Percentiles rank a stretch among this genome's conserved stretches.
Evolutionary conservation across 92 coral and sea anemone species (phyloP).

Genomic region (Parazoanthus atlanticus): DNA sequence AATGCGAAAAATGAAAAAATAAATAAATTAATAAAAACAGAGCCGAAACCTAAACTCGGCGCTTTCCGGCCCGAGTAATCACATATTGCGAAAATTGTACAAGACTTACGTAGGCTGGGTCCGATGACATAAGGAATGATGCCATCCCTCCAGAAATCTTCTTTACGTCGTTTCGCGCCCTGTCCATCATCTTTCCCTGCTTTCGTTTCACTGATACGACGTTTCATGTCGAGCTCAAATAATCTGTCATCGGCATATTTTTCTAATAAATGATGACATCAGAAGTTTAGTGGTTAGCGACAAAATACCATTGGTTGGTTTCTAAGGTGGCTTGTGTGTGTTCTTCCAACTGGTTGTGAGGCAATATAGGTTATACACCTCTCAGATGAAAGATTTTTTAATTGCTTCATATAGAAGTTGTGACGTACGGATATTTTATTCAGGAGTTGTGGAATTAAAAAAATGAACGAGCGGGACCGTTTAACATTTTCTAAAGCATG

Average conservation of each 20-base stretch:
- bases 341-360: background rate
- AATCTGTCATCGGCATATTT: constrained; percentile 10
- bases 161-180: constrained; percentile 14
- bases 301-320: background rate
- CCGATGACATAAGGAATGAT: constrained; percentile 5
- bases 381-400: no score
- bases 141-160: constrained; percentile 8
- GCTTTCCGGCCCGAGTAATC: no score
- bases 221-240: constrained; percentile 6
- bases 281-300: background rate
- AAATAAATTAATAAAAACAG: no score
- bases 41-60: no score
- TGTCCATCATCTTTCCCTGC: constrained; percentile 8
- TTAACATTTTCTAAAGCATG: no score
- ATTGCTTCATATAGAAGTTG: no score
- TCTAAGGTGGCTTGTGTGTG: background rate
- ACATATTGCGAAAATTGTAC: background rate
- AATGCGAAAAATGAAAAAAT: no score
- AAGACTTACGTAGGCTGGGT: background rate
- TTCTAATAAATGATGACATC: background rate
- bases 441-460: no score
- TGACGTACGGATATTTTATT: no score
- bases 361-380: background rate
- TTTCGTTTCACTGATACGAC: constrained; percentile 10
- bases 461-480: no score